Conservation (phyloP, 2,797 vertebrate genomes). For the Myripristis jacobus region DNA sequence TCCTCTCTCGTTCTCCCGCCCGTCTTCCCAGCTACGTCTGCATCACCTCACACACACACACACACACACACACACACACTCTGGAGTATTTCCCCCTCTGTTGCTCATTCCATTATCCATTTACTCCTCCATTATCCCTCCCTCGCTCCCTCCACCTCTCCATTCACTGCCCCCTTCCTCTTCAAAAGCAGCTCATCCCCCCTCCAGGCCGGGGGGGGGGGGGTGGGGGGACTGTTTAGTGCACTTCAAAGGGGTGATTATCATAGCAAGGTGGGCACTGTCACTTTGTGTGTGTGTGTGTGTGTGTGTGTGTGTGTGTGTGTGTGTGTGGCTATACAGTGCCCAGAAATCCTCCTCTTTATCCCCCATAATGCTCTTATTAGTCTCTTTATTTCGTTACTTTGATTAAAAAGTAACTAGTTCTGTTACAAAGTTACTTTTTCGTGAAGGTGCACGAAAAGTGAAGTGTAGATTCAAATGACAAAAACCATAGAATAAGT, state of each 20-base stretch:
- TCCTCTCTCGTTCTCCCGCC: conserved; percentile 17
- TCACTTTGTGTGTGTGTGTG: conserved; percentile 26
- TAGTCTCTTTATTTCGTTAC: too few relatives aligned
- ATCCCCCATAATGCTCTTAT: too few relatives aligned
- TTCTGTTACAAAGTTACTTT: too few relatives aligned
- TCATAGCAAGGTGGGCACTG: conserved; percentile 37
- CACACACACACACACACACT: too few relatives aligned
- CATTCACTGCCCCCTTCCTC: neutral
- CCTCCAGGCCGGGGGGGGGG: conserved; percentile 21
- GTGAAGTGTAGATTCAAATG: too few relatives aligned
- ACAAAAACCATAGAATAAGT: too few relatives aligned
- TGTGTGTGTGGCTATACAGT: neutral
- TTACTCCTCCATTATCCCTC: conserved; percentile 38
- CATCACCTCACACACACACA: conserved; percentile 24
- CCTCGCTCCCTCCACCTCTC: too few relatives aligned
- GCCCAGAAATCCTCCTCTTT: neutral
- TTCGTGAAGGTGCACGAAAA: too few relatives aligned
- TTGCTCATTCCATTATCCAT: conserved; percentile 8
- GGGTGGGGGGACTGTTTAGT: conserved; percentile 24
- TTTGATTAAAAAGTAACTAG: too few relatives aligned
- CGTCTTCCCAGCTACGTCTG: conserved; percentile 9
- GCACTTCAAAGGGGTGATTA: conserved; percentile 58
- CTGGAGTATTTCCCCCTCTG: neutral
- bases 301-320: neutral
- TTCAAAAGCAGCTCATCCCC: neutral